Evolutionary conservation across 2,888 invertebrate genomes (phyloP).

Genomic region (Cosmia pyralina): DNA sequence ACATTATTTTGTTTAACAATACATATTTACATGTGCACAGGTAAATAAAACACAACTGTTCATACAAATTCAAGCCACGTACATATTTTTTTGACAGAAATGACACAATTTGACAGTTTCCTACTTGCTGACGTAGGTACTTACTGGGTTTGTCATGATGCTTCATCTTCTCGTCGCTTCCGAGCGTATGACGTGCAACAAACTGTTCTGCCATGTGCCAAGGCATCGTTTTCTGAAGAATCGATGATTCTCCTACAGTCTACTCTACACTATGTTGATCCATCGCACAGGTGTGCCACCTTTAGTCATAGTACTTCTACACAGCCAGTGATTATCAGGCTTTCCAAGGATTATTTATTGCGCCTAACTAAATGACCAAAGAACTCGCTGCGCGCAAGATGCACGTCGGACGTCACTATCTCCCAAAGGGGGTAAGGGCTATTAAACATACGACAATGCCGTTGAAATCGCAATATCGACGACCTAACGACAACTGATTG

Average conservation of each 20-base stretch:
- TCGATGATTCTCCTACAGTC: not conserved
- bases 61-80: conserved; percentile 26
- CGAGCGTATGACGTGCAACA: not conserved
- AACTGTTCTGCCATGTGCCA: too few relatives aligned
- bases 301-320: not conserved
- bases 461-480: not conserved
- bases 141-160: not conserved
- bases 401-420: too few relatives aligned
- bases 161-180: not conserved
- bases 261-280: not conserved
- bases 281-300: not conserved
- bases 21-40: conserved; percentile 25
- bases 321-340: too few relatives aligned
- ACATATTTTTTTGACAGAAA: conserved; percentile 4
- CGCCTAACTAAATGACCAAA: too few relatives aligned
- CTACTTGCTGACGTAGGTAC: not conserved
- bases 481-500: not conserved
- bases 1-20: conserved; percentile 42
- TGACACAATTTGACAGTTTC: conserved; percentile 44
- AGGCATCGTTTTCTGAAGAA: not conserved
- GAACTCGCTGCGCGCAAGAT: not conserved
- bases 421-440: too few relatives aligned
- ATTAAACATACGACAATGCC: not conserved
- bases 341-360: too few relatives aligned
- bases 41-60: conserved; percentile 22